phyloP scores from a whole-genome alignment of 1,140 invertebrate species.

The Tigriopus japonicus region DNA sequence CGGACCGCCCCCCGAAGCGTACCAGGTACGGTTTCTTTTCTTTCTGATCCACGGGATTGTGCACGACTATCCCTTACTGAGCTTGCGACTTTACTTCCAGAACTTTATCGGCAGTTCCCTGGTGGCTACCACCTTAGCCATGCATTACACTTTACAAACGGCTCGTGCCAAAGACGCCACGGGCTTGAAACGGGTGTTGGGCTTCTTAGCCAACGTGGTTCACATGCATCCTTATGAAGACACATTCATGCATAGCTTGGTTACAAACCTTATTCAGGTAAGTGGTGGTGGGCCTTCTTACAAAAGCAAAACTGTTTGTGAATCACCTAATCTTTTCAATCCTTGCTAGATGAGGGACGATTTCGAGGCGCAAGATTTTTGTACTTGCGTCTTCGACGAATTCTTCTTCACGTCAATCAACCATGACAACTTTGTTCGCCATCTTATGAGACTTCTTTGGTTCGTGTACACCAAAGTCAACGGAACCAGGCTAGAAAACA shows the following conservation, averaged over 20 bases:
- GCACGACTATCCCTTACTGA: too few species aligned
- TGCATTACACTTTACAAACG: conserved; percentile 83
- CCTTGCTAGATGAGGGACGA: conserved; percentile 64
- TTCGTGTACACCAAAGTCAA: conserved; percentile 25
- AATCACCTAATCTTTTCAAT: conserved; percentile 21
- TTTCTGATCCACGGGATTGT: too few species aligned
- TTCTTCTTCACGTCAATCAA: conserved; percentile 75
- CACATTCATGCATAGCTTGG: conserved; percentile 77
- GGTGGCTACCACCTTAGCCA: conserved; percentile 42
- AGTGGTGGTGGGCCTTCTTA: too few species aligned
- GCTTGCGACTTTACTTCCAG: too few species aligned
- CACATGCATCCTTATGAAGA: conserved; percentile 75
- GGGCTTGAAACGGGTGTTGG: conserved; percentile 65
- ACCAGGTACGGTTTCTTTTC: too few species aligned
- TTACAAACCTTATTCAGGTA: conserved; percentile 24
- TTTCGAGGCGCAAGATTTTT: conserved; percentile 82
- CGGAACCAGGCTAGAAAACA: conserved; percentile 10
- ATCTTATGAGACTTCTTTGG: conserved; percentile 54
- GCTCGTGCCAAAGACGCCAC: conserved; percentile 58
- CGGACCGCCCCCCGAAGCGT: conserved; percentile 71
- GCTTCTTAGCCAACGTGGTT: conserved; percentile 70
- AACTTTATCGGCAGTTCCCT: not conserved
- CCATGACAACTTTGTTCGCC: conserved; percentile 77
- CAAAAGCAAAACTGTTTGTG: not conserved
- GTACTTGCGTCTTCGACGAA: conserved; percentile 86